A percentile compares a stretch with the other conserved stretches of the same genome.
Evolutionary conservation across 2,888 invertebrate species (phyloP).

Genomic region (Gymnosoma rotundatum): DNA sequence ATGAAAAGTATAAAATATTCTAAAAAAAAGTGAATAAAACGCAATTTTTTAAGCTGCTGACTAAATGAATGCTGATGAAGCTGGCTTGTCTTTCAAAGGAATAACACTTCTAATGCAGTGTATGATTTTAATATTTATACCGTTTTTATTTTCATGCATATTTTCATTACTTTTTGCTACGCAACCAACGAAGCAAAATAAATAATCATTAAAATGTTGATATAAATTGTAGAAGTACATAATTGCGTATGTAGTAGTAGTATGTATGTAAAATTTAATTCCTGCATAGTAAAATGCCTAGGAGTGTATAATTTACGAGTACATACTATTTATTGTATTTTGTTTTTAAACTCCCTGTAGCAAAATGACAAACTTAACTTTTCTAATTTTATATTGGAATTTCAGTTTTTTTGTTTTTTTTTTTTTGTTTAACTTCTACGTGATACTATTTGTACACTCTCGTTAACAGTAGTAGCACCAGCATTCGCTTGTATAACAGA

Average conservation of each 20-base stretch:
- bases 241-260: neutral
- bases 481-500: neutral
- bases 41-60: constrained; percentile 12
- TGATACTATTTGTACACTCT: neutral
- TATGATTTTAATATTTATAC: constrained; percentile 34
- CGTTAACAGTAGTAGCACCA: neutral
- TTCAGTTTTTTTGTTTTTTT: constrained; percentile 10
- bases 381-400: constrained; percentile 12
- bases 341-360: constrained; percentile 30
- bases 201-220: neutral
- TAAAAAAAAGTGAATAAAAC: neutral
- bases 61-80: neutral
- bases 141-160: constrained; percentile 34
- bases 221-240: neutral
- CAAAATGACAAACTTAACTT: constrained; percentile 51
- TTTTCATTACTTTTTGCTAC: neutral
- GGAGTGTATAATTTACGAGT: constrained; percentile 15
- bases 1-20: neutral
- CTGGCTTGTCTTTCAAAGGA: constrained; percentile 16
- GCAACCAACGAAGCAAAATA: neutral
- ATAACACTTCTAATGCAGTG: neutral
- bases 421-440: neutral
- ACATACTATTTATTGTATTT: neutral
- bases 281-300: constrained; percentile 5
- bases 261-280: neutral